These are phyloP conservation scores for Poecilia velifera DNA, from an alignment of 2,797 vertebrate genomes.

Conservation along the genomic window DNA sequence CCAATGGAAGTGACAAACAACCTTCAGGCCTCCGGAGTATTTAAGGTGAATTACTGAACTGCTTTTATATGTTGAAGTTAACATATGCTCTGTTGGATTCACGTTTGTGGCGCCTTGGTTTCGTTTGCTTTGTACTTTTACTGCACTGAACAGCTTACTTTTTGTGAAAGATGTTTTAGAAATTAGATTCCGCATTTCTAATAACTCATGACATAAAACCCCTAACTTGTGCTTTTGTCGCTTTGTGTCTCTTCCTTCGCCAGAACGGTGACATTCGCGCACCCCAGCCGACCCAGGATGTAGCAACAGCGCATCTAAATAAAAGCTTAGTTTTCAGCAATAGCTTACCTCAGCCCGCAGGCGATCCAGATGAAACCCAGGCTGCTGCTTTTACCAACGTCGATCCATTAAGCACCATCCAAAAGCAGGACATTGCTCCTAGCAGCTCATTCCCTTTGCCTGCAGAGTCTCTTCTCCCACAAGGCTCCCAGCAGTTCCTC, in stretches of 20 bases:
- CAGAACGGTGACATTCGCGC: slow-evolving; percentile 85
- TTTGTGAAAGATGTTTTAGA: neutral
- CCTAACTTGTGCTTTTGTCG: slow-evolving; percentile 15
- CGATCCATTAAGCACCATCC: slow-evolving; percentile 88
- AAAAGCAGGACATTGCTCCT: slow-evolving; percentile 89
- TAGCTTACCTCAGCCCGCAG: slow-evolving; percentile 83
- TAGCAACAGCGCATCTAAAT: slow-evolving; percentile 79
- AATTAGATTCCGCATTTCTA: neutral
- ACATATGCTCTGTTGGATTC: neutral
- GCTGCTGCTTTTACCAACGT: slow-evolving; percentile 82
- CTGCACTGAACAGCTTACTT: neutral
- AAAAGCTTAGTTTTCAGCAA: slow-evolving; percentile 83
- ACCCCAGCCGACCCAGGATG: slow-evolving; percentile 85
- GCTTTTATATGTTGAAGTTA: neutral
- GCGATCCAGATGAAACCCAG: slow-evolving; percentile 87
- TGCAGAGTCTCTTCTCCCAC: slow-evolving; percentile 87
- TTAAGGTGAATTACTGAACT: slow-evolving; percentile 81
- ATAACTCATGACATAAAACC: neutral
- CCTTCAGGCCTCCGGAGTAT: slow-evolving; percentile 82
- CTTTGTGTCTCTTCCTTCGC: slow-evolving; percentile 33
- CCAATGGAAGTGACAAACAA: slow-evolving; percentile 96
- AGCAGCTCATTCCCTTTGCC: slow-evolving; percentile 85
- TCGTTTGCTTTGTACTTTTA: neutral
- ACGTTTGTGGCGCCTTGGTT: neutral
- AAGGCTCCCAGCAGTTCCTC: slow-evolving; percentile 85